A percentile compares a stretch with the other conserved stretches of the same genome.
phyloP scores from a whole-genome alignment of 2,888 invertebrate genomes.

The Trilocha varians region DNA sequence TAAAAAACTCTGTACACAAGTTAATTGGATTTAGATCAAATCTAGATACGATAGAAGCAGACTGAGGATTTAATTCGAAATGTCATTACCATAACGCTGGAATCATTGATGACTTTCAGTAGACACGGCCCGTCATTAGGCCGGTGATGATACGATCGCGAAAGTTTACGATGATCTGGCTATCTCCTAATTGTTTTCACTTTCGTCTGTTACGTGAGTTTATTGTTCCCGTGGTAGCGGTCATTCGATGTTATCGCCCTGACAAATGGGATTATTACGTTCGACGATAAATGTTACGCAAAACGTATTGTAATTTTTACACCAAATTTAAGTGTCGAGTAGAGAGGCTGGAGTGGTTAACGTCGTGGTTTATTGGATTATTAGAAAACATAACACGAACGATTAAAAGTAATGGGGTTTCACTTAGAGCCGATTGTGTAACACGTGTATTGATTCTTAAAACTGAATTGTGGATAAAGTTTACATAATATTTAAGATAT shows the following conservation, averaged over 20 bases:
- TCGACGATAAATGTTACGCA: conserved; percentile 44
- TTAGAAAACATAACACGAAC: background rate
- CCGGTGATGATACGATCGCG: conserved; percentile 30
- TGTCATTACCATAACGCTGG: conserved; percentile 24
- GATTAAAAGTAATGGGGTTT: background rate
- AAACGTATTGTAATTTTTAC: conserved; percentile 36
- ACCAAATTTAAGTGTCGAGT: conserved; percentile 19
- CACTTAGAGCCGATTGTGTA: background rate
- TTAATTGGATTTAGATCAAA: conserved; percentile 24
- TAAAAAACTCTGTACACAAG: conserved; percentile 17
- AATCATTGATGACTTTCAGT: conserved; percentile 12
- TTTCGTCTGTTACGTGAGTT: conserved; percentile 50
- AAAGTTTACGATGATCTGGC: conserved; percentile 45
- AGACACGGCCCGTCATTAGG: conserved; percentile 22
- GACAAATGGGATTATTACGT: conserved; percentile 57
- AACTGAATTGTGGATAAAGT: no score
- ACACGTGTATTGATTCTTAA: background rate
- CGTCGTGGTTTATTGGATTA: background rate
- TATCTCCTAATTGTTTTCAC: conserved; percentile 62
- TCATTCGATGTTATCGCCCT: conserved; percentile 48
- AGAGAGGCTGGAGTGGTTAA: background rate
- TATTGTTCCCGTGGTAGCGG: conserved; percentile 36
- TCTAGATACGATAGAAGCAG: conserved; percentile 26
- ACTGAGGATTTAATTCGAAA: conserved; percentile 34
- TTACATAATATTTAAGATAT: background rate